Conservation (phyloP, 2,797 vertebrate genomes). For the Staurois parvus region DNA sequence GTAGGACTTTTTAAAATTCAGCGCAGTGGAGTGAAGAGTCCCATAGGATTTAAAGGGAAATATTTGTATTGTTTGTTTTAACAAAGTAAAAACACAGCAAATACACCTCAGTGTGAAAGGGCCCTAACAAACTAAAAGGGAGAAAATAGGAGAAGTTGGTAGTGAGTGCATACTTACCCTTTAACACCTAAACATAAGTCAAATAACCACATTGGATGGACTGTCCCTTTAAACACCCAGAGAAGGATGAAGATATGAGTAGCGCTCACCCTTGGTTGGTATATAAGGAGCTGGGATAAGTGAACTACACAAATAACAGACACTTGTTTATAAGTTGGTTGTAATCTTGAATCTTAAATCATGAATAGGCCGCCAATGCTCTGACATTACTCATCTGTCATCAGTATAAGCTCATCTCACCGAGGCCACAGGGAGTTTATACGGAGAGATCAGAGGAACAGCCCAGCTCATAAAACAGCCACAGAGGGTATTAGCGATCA, state of each 20-base stretch:
- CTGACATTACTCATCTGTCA: not conserved
- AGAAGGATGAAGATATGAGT: not conserved
- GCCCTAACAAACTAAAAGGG: no score
- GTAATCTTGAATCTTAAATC: constrained; percentile 6
- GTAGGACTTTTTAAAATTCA: no score
- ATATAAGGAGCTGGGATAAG: not conserved
- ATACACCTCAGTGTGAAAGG: no score
- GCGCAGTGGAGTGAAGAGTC: no score
- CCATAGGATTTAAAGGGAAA: no score
- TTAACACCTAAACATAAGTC: no score
- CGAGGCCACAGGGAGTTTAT: constrained; percentile 14
- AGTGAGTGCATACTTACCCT: no score
- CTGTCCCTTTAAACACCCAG: no score
- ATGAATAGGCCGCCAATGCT: constrained; percentile 1
- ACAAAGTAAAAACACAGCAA: no score
- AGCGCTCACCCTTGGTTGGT: not conserved
- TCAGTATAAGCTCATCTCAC: not conserved
- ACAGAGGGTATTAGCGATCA: constrained; percentile 26
- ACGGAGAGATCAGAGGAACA: not conserved
- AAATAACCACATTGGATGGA: no score
- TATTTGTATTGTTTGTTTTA: no score
- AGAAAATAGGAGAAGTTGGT: no score
- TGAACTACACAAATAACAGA: not conserved
- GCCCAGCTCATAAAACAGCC: constrained; percentile 13
- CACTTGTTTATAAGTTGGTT: constrained; percentile 9